These are phyloP conservation scores for Tetrapedia diversipes DNA, from an alignment of 2,888 invertebrate species.

Conservation along the genomic window DNA sequence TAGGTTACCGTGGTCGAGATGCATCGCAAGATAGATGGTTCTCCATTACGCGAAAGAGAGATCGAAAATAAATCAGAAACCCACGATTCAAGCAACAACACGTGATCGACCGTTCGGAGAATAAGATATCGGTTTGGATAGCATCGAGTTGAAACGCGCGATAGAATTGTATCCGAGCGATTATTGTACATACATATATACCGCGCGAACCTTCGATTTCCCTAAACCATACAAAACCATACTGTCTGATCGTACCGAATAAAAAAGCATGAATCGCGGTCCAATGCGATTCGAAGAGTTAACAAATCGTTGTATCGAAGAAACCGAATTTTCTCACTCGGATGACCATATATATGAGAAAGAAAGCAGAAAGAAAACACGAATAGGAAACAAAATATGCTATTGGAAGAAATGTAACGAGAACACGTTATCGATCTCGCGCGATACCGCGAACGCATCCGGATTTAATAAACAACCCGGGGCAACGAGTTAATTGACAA, in stretches of 20 bases:
- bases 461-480: neutral
- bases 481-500: slow-evolving; percentile 8
- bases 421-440: neutral
- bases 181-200: no score
- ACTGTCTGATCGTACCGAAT: no score
- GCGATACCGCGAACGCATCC: no score
- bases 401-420: no score
- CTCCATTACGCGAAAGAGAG: slow-evolving; percentile 20
- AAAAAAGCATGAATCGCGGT: neutral
- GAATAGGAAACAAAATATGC: neutral
- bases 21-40: slow-evolving; percentile 33
- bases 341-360: neutral
- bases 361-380: neutral
- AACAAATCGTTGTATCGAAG: neutral
- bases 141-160: slow-evolving; percentile 2
- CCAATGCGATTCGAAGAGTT: neutral
- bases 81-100: neutral
- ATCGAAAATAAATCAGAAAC: slow-evolving; percentile 14
- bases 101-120: slow-evolving; percentile 25
- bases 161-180: slow-evolving; percentile 1
- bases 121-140: slow-evolving; percentile 26
- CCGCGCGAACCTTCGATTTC: neutral
- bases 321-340: neutral
- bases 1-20: slow-evolving; percentile 7
- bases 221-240: neutral